Conservation (phyloP, 2,113 vertebrate species). For the Paedocypris sp. region DNA sequence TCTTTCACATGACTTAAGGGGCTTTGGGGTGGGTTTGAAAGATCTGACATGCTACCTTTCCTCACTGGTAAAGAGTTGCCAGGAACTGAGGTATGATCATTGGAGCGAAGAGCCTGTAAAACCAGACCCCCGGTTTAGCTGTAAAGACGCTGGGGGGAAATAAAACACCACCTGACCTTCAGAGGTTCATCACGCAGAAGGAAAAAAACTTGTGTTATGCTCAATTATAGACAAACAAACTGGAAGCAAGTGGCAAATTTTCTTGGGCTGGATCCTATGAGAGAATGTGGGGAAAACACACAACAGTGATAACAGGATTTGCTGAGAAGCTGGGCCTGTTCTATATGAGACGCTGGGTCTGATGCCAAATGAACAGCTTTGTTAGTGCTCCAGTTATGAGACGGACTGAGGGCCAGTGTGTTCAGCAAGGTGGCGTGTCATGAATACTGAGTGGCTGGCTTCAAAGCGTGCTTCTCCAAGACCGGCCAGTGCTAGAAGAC, state of each 20-base stretch:
- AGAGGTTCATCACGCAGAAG: neutral
- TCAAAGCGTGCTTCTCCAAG: constrained; percentile 5
- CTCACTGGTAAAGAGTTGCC: neutral
- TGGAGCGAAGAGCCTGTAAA: neutral
- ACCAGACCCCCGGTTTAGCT: neutral
- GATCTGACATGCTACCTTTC: neutral
- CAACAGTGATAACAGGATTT: constrained; percentile 33
- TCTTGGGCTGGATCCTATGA: constrained; percentile 25
- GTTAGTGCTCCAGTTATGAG: constrained; percentile 30
- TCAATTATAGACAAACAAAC: constrained; percentile 25
- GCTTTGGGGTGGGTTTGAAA: constrained; percentile 4
- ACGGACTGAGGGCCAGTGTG: constrained; percentile 13
- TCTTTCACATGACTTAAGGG: constrained; percentile 1
- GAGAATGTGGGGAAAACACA: constrained; percentile 20
- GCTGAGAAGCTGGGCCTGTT: constrained; percentile 14
- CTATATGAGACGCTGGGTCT: constrained; percentile 21
- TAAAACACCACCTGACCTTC: neutral
- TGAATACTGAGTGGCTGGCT: constrained; percentile 24
- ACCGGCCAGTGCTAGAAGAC: neutral
- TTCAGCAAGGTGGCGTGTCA: constrained; percentile 21
- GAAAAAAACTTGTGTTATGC: neutral
- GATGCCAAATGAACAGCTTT: constrained; percentile 37
- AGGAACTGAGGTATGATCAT: neutral
- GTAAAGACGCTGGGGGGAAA: neutral
- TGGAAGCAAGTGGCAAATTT: constrained; percentile 32